phyloP scores from a whole-genome alignment of 2,888 invertebrate species.

The Parascotia fuliginaria region DNA sequence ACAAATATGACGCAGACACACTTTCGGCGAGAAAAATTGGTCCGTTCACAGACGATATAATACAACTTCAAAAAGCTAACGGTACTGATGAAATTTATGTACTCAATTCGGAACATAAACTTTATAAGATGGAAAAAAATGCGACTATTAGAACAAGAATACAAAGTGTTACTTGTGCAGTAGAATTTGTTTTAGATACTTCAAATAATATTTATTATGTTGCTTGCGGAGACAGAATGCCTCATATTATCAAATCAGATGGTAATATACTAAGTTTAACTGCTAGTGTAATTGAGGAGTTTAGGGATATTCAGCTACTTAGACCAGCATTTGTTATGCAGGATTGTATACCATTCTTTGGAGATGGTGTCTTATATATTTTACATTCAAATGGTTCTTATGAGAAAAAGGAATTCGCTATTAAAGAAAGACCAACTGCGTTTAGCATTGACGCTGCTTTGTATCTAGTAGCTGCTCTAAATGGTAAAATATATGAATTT shows the following conservation, averaged over 20 bases:
- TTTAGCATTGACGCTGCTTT: constrained; percentile 67
- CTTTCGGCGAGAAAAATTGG: constrained; percentile 67
- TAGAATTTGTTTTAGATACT: constrained; percentile 71
- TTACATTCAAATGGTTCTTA: constrained; percentile 62
- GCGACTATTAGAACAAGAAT: constrained; percentile 59
- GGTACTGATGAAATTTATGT: constrained; percentile 59
- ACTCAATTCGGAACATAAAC: constrained; percentile 52
- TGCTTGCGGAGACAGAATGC: constrained; percentile 56
- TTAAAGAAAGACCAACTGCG: constrained; percentile 60
- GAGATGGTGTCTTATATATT: constrained; percentile 59
- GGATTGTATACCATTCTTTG: constrained; percentile 64
- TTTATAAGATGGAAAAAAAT: constrained; percentile 60
- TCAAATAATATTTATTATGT: constrained; percentile 69
- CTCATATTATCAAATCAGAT: constrained; percentile 55
- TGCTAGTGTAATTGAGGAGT: constrained; percentile 57
- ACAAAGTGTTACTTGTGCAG: constrained; percentile 53
- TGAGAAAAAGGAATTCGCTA: constrained; percentile 60
- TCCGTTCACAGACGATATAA: constrained; percentile 61
- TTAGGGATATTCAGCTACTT: constrained; percentile 55
- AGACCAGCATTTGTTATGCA: constrained; percentile 73
- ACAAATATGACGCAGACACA: constrained; percentile 58
- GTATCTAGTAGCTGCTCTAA: constrained; percentile 63
- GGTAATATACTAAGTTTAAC: constrained; percentile 46
- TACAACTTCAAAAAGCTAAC: constrained; percentile 71
- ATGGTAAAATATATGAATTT: constrained; percentile 72